phyloP scores from a whole-genome alignment of 2,888 invertebrate species.

The Drosophila anceps region DNA sequence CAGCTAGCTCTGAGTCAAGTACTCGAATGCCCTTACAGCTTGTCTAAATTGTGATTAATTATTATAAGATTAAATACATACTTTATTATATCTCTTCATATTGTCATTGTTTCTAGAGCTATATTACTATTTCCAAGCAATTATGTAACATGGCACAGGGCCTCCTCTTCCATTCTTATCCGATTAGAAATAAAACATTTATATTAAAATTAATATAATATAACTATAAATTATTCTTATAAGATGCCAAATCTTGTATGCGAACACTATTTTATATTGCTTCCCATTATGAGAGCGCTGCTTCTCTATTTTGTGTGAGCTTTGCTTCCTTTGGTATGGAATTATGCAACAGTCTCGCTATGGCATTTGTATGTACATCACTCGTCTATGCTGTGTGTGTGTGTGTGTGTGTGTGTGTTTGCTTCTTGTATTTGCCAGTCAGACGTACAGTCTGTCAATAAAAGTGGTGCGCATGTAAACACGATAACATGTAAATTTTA shows the following conservation, averaged over 20 bases:
- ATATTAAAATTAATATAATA: too few species aligned
- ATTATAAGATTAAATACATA: background rate
- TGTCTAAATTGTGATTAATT: background rate
- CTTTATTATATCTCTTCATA: too few species aligned
- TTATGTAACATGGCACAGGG: too few species aligned
- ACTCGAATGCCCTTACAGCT: too few species aligned
- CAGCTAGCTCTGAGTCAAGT: background rate
- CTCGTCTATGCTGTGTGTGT: constrained; percentile 19
- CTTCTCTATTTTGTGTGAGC: constrained; percentile 10
- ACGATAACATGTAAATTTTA: constrained; percentile 74
- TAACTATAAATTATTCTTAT: too few species aligned
- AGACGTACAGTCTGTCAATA: constrained; percentile 62
- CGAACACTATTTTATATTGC: background rate
- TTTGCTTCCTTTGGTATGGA: constrained; percentile 36
- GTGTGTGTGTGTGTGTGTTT: constrained; percentile 17
- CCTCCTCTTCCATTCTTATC: too few species aligned
- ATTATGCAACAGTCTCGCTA: constrained; percentile 60
- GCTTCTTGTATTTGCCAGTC: constrained; percentile 36
- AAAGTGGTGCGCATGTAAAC: constrained; percentile 54
- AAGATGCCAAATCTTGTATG: too few species aligned
- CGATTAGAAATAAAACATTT: too few species aligned
- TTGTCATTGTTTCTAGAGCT: too few species aligned
- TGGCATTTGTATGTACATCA: constrained; percentile 53
- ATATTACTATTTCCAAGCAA: too few species aligned
- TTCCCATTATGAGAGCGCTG: background rate